phyloP scores from a whole-genome alignment of 2,797 vertebrate species.

The Esox lucius region DNA sequence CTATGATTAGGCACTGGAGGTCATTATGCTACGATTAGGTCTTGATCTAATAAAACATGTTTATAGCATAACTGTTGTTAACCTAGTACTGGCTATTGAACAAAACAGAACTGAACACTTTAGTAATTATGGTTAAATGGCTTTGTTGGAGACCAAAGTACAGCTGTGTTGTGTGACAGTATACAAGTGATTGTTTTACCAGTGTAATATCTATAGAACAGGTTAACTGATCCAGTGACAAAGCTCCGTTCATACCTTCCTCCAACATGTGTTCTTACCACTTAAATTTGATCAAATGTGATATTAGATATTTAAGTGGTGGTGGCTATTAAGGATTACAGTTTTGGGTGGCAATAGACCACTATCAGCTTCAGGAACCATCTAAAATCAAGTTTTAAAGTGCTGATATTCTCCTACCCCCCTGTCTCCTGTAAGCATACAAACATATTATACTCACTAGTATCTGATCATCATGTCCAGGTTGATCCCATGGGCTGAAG shows the following conservation, averaged over 20 bases:
- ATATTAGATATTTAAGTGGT: no score
- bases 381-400: no score
- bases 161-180: neutral
- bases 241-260: neutral
- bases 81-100: neutral
- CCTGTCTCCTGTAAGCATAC: neutral
- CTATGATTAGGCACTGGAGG: neutral
- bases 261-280: no score
- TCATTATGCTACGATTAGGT: neutral
- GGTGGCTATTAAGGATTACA: no score
- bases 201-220: neutral
- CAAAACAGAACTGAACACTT: neutral
- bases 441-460: no score
- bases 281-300: no score
- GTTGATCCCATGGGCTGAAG: neutral
- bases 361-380: no score
- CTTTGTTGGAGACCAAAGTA: neutral
- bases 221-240: constrained; percentile 1
- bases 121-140: neutral
- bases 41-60: no score
- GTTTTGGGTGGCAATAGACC: no score
- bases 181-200: neutral
- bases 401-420: neutral
- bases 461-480: neutral
- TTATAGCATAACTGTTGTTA: neutral